phyloP scores from a whole-genome alignment of 2,888 invertebrate species.

The Machimus rusticus region DNA sequence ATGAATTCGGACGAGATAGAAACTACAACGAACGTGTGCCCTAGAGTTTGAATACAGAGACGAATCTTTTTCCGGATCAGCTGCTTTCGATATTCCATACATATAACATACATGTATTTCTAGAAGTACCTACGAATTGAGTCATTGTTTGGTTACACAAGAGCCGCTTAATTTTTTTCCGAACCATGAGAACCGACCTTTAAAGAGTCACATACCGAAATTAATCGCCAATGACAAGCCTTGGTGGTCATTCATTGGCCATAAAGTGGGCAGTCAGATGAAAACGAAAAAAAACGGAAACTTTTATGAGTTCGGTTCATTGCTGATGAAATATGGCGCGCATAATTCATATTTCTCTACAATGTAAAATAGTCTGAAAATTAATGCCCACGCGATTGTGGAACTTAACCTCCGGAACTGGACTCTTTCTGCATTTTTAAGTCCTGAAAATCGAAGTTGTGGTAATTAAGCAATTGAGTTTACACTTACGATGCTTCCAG shows the following conservation, averaged over 20 bases:
- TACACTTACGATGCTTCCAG: neutral
- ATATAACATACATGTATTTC: neutral
- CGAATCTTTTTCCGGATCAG: slow-evolving; percentile 7
- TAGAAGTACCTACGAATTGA: neutral
- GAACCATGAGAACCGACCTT: neutral
- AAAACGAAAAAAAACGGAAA: neutral
- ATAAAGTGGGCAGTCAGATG: neutral
- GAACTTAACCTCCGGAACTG: neutral
- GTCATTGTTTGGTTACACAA: neutral
- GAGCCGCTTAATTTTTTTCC: neutral
- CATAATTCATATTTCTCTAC: neutral
- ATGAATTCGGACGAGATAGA: neutral
- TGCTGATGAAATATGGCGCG: neutral
- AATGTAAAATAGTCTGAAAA: neutral
- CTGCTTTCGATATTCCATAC: neutral
- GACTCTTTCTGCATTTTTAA: neutral
- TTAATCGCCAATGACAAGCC: neutral
- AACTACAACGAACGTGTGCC: neutral
- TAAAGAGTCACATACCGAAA: neutral
- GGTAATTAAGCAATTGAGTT: neutral
- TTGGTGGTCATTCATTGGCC: neutral
- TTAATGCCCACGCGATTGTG: neutral
- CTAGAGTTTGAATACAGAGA: neutral
- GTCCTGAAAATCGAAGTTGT: neutral
- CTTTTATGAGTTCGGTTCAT: neutral